Evolutionary conservation across 2,113 vertebrate genomes (phyloP).

Genomic region (Panurus biarmicus): DNA sequence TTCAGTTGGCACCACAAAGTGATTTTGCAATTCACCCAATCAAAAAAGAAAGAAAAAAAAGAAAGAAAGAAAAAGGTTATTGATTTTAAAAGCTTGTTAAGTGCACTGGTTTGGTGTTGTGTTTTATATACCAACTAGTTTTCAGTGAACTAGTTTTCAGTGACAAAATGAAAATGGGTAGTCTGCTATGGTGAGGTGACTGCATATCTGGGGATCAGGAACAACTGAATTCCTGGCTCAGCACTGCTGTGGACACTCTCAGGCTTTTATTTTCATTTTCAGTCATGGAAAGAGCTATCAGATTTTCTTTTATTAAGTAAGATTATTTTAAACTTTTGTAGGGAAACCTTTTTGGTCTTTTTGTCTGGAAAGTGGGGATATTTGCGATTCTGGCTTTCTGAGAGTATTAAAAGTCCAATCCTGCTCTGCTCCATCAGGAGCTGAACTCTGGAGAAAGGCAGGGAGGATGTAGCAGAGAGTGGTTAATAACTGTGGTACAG

Average conservation of each 20-base stretch:
- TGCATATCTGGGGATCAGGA: slow-evolving; percentile 38
- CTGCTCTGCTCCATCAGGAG: neutral
- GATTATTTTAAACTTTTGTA: slow-evolving; percentile 25
- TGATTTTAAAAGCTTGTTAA: slow-evolving; percentile 42
- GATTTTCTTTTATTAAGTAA: slow-evolving; percentile 7
- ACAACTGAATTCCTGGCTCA: slow-evolving; percentile 52
- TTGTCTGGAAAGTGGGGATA: neutral
- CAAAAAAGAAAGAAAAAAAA: neutral
- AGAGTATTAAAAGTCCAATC: neutral
- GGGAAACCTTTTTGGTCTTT: neutral
- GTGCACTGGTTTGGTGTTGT: neutral
- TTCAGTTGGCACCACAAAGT: neutral
- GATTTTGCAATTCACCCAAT: slow-evolving; percentile 42
- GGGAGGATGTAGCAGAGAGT: neutral
- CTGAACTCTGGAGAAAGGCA: neutral
- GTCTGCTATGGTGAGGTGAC: neutral
- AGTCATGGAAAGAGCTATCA: neutral
- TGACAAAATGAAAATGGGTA: neutral
- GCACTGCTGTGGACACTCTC: slow-evolving; percentile 8
- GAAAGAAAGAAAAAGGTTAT: neutral
- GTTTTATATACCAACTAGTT: slow-evolving; percentile 25
- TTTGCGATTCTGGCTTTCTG: neutral
- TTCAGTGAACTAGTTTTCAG: neutral
- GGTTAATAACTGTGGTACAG: neutral
- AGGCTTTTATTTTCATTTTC: slow-evolving; percentile 30